Evolutionary conservation across 2,113 vertebrate genomes (phyloP), one percentile per base, ranked within the genome.

Genomic region (Strix uralensis): DNA sequence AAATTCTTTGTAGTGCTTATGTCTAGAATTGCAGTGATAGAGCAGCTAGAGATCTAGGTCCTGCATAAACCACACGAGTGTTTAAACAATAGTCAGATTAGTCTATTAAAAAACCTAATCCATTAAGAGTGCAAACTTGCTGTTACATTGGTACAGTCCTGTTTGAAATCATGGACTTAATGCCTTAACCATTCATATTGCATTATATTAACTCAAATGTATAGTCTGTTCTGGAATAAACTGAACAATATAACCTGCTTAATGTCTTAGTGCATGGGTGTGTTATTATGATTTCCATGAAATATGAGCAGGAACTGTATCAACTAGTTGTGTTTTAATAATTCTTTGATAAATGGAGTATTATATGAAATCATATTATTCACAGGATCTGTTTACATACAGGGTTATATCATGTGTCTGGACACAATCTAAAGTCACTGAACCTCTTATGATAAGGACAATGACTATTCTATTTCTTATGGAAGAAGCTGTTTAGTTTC

Each of bases 41-140:
- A 85, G 21, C 7, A 71, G 11, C 8, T n/a, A 18, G 17, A 79
- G 13, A 36, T 78, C 11, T 51, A 47, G 27, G 30, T 66, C 15
- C 9, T 54, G 36, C 36, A 57, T 0, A 8, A 71, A 57, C 10
- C 23, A 67, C 18, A 6, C 0, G 0, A 73, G 9, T 14, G 7
- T 52, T 90, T 92, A 59, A 70, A 66, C 9, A 65, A 13, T 32
- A 42, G 17, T n/a, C 26, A 51, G 17, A 42, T 42, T n/a, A 36
- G 3, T 26, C 7, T 51, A 0, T 65, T 81, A 17, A 63, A 89
- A 63, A 26, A 5, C 6, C 26, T 63, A 5, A 54, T 67, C 52
- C 29, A n/a, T 89, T 59, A 46, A 6, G 38, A 63, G 2, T 38
- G 9, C 4, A 58, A 26, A 55, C 1, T 26, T 80, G 23, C 27